phyloP scores from a whole-genome alignment of 2,888 invertebrate genomes.

The Hirtodrosophila alboralis region DNA sequence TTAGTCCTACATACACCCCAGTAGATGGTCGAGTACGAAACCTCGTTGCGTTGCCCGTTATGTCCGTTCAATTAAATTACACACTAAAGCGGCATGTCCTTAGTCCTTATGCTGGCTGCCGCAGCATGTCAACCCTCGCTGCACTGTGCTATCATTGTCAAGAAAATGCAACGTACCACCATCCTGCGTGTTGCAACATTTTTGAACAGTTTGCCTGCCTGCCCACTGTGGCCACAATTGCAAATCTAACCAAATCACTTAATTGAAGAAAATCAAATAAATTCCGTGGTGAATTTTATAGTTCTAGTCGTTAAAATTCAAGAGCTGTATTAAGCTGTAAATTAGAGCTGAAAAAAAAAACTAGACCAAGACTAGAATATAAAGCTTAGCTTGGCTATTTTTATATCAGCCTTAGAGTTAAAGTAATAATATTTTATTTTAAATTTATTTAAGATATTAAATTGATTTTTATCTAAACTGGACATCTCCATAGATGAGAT shows the following conservation, averaged over 20 bases:
- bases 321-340: too few species aligned
- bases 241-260: background rate
- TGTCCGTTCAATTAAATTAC: slow-evolving; percentile 80
- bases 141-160: slow-evolving; percentile 70
- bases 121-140: slow-evolving; percentile 43
- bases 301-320: too few species aligned
- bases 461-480: too few species aligned
- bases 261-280: background rate
- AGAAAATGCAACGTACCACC: slow-evolving; percentile 61
- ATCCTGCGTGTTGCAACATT: slow-evolving; percentile 53
- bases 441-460: too few species aligned
- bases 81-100: slow-evolving; percentile 70
- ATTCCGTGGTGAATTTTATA: too few species aligned
- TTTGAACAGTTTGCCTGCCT: slow-evolving; percentile 37
- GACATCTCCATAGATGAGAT: too few species aligned
- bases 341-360: too few species aligned
- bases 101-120: slow-evolving; percentile 43
- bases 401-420: too few species aligned
- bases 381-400: too few species aligned
- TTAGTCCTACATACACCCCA: slow-evolving; percentile 55
- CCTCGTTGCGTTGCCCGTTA: slow-evolving; percentile 57
- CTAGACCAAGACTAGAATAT: too few species aligned
- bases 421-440: too few species aligned
- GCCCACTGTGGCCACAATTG: slow-evolving; percentile 28
- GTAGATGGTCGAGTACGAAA: slow-evolving; percentile 13